Evolutionary conservation across 2,113 vertebrate genomes (phyloP), one percentile per base, ranked within the genome.

Genomic region (Hippocampus abdominalis): DNA sequence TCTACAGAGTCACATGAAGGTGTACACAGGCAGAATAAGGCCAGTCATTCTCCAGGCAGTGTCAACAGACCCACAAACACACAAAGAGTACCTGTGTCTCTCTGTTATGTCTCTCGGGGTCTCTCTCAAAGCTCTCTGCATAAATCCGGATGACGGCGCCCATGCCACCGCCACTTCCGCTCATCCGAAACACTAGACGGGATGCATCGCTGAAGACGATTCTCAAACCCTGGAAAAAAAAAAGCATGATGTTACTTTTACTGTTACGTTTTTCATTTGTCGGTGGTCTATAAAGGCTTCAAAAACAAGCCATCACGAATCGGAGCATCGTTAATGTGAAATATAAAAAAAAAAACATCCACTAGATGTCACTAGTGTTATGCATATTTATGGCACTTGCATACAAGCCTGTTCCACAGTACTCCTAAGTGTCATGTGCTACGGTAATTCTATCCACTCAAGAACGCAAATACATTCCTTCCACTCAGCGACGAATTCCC

Each of bases 61-160:
- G 8, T 32, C 21, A 11, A 40, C 12, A 66, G 56, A 73, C 23
- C 64, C n/a, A 77, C 25, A 63, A 25, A 27, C 51, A 59, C 2
- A 39, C 39, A 27, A 29, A 69, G 91, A 87, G n/a, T 83, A 93
- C 97, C 95, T 99, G 97, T 27, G 96, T 93, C 76, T 98, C 97
- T 85, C 93, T 95, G 76, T 89, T 93, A 61, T 97, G 96, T 48
- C 93, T 94, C 74, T 94, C 94, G 0, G 95, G 94, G 80, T 98
- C 97, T 79, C 93, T 94, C 82, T 98, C 96, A 0, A 94, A 97
- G 89, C 94, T 96, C 89, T 99, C 97, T 0, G 96, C 96, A 0
- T 98, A 98, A 76, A 99, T 95, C 21, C 97, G 92, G 76, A 98
- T 83, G 63, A 94, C 96, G 80, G 95, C 91, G 63, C 96, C 92